Percentiles rank a stretch among this genome's conserved stretches.
phyloP scores from a whole-genome alignment of 2,888 invertebrate genomes.

The Trachelus troglodyta region DNA sequence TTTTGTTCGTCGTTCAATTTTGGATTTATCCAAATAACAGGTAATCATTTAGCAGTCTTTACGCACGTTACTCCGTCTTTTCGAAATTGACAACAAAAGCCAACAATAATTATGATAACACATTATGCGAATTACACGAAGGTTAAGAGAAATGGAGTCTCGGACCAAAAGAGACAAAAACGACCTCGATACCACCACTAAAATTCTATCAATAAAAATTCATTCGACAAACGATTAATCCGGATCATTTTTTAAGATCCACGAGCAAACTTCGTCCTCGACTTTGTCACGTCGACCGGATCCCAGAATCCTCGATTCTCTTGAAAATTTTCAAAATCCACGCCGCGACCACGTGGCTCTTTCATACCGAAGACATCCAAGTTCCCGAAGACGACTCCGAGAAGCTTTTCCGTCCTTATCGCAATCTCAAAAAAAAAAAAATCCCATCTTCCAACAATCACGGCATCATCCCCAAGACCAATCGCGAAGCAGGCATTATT shows the following conservation, averaged over 20 bases:
- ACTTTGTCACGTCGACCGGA: neutral
- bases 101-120: slow-evolving; percentile 47
- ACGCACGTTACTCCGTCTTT: slow-evolving; percentile 35
- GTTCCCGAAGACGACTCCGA: neutral
- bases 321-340: neutral
- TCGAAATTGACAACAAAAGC: slow-evolving; percentile 41
- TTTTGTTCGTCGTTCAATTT: slow-evolving; percentile 22
- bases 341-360: neutral
- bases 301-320: neutral
- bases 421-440: neutral
- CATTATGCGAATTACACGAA: slow-evolving; percentile 49
- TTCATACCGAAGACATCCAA: neutral
- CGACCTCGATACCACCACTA: too few relatives aligned
- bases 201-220: too few relatives aligned
- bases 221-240: too few relatives aligned
- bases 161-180: neutral
- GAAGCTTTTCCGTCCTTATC: neutral
- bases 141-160: slow-evolving; percentile 38
- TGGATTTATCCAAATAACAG: slow-evolving; percentile 47
- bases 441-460: neutral
- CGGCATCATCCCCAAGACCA: neutral
- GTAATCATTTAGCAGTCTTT: slow-evolving; percentile 51
- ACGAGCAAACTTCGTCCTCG: neutral
- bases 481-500: neutral
- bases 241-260: neutral